Base-by-base conservation (phyloP, 2,113 vertebrate species). In the Brachypteracias leptosomus region DNA sequence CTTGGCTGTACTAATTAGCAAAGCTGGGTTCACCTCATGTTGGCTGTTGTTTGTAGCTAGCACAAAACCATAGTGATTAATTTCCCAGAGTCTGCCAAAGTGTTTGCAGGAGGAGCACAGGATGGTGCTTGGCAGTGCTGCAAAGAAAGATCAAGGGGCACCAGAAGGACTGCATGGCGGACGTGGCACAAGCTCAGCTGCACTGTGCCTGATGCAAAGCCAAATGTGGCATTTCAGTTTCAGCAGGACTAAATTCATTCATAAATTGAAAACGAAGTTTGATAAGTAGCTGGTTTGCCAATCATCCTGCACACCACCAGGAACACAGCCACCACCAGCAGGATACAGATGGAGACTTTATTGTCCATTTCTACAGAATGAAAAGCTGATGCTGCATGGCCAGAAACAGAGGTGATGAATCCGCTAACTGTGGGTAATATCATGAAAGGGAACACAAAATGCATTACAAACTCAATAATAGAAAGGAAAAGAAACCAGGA, bases 91-190 rank as follows among this genome's bases (percentile, higher is more conserved):
- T 19, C 44, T 79, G 71, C 40, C 58, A 31, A 62, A 28, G 15
- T 0, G 0, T 55, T 75, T 62, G 63, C 20, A 54, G 62, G 52
- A 42, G 46, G 19, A 66, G 36, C 1, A 0, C 20, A 28, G 42
- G 36, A 61, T 3, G 5, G 16, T 4, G 40, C 24, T 18, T 1
- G 11, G 75, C 3, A 2, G 13, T 1, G 2, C 40, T 44, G 65
- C 21, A 29, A n/a, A 24, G 1, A 5, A 22, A 44, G 59, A 26
- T 15, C 42, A 15, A 42, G 28, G 68, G 11, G 36, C 20, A 6
- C 0, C 13, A 28, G 28, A 35, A 73, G 58, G 47, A 40, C 40
- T 51, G 88, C 2, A 1, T 0, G 6, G 42, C 3, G 21, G 51
- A 28, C 0, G 2, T 1, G 1, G 42, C 57, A 5, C 2, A 42